Base-by-base conservation (phyloP, 2,113 vertebrate species). In the Rhinichthys klamathensis region DNA sequence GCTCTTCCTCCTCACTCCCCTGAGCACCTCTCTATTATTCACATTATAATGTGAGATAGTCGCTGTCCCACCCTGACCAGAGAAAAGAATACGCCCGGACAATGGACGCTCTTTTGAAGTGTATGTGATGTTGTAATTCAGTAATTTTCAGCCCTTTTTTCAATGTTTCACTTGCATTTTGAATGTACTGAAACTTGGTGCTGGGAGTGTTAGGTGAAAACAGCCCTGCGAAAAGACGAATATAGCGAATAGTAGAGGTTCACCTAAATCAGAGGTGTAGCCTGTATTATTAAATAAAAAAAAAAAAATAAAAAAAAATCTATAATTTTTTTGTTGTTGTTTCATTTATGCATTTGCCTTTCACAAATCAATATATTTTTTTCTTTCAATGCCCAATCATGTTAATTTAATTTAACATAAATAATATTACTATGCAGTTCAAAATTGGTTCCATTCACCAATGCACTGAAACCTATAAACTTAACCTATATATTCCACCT, bases 31-130 rank as follows among this genome's bases (percentile, higher is more conserved):
- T 86, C 91, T 90, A 92, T 94, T 94, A 94, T 94, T 92, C 91
- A 84, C 91, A 88, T 92, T 93, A 92, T 92, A 94, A 94, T 91
- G 90, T 91, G 90, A 92, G 91, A 85, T 82, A 94, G 93, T 93
- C 92, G 90, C 91, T 89, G 93, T 92, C 93, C 93, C 93, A 92
- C 93, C 94, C 92, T 91, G 16, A 61, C 88, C 78, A 87, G 46
- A 93, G 91, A 94, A 93, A 91, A 92, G 93, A 92, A 93, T 93
- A 89, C 87, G 84, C 91, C 93, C 27, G 90, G 91, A 93, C 84
- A 91, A 92, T 93, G 83, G 84, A 88, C 32, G 54, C 61, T 83
- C 91, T 93, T 94, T 94, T 93, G 92, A 95, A 93, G 93, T 94
- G 90, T 88, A 89, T 75, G 21, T 27, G 60, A 82, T 88, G 82